Evolutionary conservation across 1,140 invertebrate genomes (phyloP).

Genomic region (Drosophila eugracilis): DNA sequence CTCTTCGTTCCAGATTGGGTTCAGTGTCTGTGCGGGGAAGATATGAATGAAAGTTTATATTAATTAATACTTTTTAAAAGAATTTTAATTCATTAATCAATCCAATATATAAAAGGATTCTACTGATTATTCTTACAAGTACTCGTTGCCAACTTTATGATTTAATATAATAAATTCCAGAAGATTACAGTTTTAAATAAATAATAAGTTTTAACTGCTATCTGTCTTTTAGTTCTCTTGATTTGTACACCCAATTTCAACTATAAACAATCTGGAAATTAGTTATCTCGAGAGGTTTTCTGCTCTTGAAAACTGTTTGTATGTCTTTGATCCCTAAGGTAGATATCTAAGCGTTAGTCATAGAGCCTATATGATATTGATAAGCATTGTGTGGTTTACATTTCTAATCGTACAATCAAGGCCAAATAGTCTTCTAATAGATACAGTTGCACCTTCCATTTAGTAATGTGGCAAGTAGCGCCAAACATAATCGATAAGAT

Average conservation of each 20-base stretch:
- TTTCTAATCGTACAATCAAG: constrained; percentile 39
- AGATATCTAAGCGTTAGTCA: constrained; percentile 35
- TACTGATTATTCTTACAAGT: too few relatives aligned
- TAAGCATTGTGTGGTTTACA: constrained; percentile 45
- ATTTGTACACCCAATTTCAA: background rate
- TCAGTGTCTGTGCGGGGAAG: constrained; percentile 91
- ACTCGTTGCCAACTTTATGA: too few relatives aligned
- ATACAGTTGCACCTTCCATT: constrained; percentile 11
- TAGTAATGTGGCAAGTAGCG: constrained; percentile 1
- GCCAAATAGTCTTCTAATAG: background rate
- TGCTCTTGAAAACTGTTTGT: background rate
- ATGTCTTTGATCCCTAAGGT: constrained; percentile 7
- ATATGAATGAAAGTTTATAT: background rate
- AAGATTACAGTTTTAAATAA: too few relatives aligned
- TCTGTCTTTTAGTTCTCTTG: background rate
- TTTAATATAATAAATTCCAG: too few relatives aligned
- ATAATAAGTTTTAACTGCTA: too few relatives aligned
- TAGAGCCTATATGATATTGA: constrained; percentile 6
- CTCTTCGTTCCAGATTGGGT: constrained; percentile 98
- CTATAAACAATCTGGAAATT: background rate
- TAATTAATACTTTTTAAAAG: too few relatives aligned
- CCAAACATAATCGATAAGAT: constrained; percentile 50
- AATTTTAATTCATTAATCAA: too few relatives aligned
- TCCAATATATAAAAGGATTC: too few relatives aligned
- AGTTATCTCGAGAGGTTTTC: background rate